A percentile compares a stretch with the other conserved stretches of the same genome.
phyloP scores from a whole-genome alignment of 2,797 vertebrate genomes.

The Psittacula echo region DNA sequence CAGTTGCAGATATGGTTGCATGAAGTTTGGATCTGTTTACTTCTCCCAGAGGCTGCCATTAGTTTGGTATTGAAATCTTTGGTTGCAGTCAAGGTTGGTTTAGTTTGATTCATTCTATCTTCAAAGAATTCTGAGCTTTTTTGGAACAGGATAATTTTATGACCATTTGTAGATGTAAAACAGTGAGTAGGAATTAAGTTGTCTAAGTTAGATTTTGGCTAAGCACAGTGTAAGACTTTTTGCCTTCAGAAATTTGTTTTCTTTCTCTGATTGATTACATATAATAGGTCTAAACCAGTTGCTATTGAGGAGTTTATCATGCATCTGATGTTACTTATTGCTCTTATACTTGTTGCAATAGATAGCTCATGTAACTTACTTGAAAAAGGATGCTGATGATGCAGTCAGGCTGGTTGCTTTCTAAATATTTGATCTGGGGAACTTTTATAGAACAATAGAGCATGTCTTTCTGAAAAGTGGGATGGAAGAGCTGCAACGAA shows the following conservation, averaged over 20 bases:
- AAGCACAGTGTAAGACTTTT: not conserved
- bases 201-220: not conserved
- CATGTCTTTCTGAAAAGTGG: not conserved
- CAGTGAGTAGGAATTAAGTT: not conserved
- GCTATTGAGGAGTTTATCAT: not conserved
- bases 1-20: not conserved
- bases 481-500: not conserved
- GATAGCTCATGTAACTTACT: not conserved
- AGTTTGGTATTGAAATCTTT: not conserved
- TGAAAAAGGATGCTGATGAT: not conserved
- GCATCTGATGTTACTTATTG: not conserved
- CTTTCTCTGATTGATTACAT: not conserved
- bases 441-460: not conserved
- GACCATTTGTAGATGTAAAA: not conserved
- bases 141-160: not conserved
- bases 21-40: not conserved
- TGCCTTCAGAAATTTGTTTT: not conserved
- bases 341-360: fast-evolving
- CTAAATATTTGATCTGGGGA: not conserved
- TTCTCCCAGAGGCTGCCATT: not conserved
- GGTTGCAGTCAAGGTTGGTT: not conserved
- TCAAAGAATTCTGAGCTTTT: not conserved
- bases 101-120: not conserved
- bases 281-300: not conserved
- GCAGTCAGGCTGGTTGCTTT: not conserved